Evolutionary conservation across 2,797 vertebrate genomes (phyloP).

Genomic region (Macrochelys suwanniensis): DNA sequence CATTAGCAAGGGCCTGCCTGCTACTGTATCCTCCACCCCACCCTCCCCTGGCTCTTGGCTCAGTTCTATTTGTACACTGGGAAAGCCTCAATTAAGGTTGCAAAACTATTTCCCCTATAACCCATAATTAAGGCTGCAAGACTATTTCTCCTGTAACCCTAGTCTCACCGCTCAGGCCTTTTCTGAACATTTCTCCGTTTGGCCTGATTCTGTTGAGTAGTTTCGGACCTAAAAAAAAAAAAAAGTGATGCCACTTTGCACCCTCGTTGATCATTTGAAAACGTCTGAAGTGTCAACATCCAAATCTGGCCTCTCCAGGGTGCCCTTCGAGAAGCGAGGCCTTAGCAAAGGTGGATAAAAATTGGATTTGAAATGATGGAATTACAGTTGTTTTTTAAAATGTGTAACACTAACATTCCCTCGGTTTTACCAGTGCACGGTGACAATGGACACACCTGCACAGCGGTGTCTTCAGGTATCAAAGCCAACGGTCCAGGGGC

Average conservation of each 20-base stretch:
- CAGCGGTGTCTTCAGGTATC: background rate
- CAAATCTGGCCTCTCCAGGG: background rate
- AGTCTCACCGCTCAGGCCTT: slow-evolving; percentile 43
- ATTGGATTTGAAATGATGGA: slow-evolving; percentile 42
- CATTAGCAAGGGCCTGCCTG: background rate
- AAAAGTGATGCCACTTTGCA: background rate
- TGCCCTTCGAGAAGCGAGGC: fast-evolving
- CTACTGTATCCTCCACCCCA: fast-evolving
- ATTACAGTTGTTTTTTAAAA: background rate
- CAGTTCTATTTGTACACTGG: slow-evolving; percentile 36
- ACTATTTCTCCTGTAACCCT: slow-evolving; percentile 56
- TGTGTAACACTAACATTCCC: slow-evolving; percentile 20
- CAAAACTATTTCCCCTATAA: slow-evolving; percentile 65
- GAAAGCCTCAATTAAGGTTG: slow-evolving; percentile 55
- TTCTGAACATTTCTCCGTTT: slow-evolving; percentile 55
- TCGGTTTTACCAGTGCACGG: background rate
- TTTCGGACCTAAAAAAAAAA: background rate
- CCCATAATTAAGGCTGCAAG: slow-evolving; percentile 76
- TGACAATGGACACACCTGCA: background rate
- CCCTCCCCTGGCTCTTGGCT: background rate
- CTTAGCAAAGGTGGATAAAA: background rate
- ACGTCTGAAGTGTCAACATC: background rate
- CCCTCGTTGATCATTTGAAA: background rate
- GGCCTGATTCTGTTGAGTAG: slow-evolving; percentile 45
- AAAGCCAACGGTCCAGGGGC: background rate